Evolutionary conservation across 2,888 invertebrate species (phyloP).

Genomic region (Dicycla oo): DNA sequence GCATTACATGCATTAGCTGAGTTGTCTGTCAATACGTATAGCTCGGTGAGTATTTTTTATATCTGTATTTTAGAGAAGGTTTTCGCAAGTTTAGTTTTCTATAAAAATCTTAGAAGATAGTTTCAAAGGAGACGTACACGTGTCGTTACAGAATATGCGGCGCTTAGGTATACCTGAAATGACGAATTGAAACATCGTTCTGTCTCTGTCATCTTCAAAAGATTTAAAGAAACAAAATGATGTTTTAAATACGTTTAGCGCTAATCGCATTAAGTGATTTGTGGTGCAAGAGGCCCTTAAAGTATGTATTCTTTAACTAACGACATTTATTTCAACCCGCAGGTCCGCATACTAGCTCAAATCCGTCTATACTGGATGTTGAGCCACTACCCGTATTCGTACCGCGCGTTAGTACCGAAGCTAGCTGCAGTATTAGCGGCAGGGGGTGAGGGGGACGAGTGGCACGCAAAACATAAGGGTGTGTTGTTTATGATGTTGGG

Average conservation of each 20-base stretch:
- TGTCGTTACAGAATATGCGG: background rate
- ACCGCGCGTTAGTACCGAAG: constrained; percentile 91
- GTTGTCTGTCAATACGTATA: constrained; percentile 82
- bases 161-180: background rate
- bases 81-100: too few relatives aligned
- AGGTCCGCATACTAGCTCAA: constrained; percentile 93
- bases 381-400: constrained; percentile 93
- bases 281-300: background rate
- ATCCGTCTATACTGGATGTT: constrained; percentile 91
- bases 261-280: background rate
- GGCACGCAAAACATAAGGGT: constrained; percentile 90
- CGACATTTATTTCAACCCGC: constrained; percentile 9
- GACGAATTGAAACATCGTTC: background rate
- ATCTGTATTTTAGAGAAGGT: background rate
- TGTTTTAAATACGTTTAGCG: background rate
- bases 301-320: background rate
- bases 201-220: background rate
- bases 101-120: too few relatives aligned
- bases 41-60: constrained; percentile 75
- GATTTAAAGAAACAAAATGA: background rate
- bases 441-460: constrained; percentile 86
- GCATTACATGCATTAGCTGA: constrained; percentile 81
- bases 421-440: constrained; percentile 90
- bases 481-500: constrained; percentile 94
- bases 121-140: background rate